Conservation (phyloP, 2,888 invertebrate species). For the Trypoxylon attenuatum region DNA sequence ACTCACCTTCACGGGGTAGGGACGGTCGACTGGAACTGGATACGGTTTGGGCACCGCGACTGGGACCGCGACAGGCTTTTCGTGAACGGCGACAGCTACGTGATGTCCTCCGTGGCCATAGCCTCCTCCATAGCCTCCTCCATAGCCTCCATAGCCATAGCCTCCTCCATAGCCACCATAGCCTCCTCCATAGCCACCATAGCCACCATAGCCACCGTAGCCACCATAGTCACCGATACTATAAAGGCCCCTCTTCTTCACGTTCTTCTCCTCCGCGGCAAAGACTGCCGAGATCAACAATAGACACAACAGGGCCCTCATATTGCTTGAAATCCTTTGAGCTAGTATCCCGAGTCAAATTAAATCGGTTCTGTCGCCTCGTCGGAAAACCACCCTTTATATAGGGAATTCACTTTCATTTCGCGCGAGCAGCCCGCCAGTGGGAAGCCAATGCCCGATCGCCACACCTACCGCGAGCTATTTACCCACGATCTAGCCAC, state of each 20-base stretch:
- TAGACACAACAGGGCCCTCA: constrained; percentile 73
- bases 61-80: constrained; percentile 74
- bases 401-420: constrained; percentile 75
- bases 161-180: constrained; percentile 52
- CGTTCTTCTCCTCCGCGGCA: constrained; percentile 65
- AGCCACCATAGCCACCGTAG: constrained; percentile 41
- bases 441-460: constrained; percentile 63
- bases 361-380: constrained; percentile 65
- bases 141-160: constrained; percentile 47
- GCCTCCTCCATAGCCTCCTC: constrained; percentile 49
- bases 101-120: constrained; percentile 33
- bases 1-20: constrained; percentile 74
- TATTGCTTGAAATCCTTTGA: constrained; percentile 60
- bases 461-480: constrained; percentile 71
- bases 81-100: constrained; percentile 64
- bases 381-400: constrained; percentile 72
- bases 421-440: constrained; percentile 67
- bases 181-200: constrained; percentile 45
- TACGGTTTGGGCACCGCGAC: constrained; percentile 73
- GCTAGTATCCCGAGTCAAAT: constrained; percentile 56
- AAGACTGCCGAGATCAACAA: constrained; percentile 73
- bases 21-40: constrained; percentile 76
- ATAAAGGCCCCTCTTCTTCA: constrained; percentile 64
- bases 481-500: constrained; percentile 57
- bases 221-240: constrained; percentile 49